A percentile compares a stretch with the other conserved stretches of the same genome.
phyloP scores from a whole-genome alignment of 2,888 invertebrate genomes.

The Marronus borbonicus region DNA sequence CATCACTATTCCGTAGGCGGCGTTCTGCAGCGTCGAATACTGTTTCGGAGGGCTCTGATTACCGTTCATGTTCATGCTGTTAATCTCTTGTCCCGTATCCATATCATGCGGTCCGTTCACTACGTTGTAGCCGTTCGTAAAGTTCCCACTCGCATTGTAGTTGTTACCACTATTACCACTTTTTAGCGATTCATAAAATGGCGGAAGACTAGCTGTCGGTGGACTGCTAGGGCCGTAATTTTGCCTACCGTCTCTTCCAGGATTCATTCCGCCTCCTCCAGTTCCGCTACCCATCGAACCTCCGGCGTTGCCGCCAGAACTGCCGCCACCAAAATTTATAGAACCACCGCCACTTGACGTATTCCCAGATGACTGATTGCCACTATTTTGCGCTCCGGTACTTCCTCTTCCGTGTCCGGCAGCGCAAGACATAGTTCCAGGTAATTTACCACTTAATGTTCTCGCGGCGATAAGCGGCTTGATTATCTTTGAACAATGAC shows the following conservation, averaged over 20 bases:
- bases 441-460: conserved; percentile 73
- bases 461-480: conserved; percentile 76
- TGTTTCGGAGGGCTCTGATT: conserved; percentile 75
- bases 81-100: conserved; percentile 80
- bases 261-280: conserved; percentile 81
- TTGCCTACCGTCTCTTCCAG: conserved; percentile 85
- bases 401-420: conserved; percentile 86
- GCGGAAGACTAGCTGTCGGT: conserved; percentile 89
- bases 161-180: conserved; percentile 81
- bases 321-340: conserved; percentile 68
- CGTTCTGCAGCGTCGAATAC: conserved; percentile 85
- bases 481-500: conserved; percentile 79
- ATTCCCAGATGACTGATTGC: conserved; percentile 63
- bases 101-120: conserved; percentile 81
- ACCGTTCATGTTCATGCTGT: conserved; percentile 71
- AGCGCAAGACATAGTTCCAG: conserved; percentile 81
- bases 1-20: conserved; percentile 84
- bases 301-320: conserved; percentile 73
- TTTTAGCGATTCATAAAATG: conserved; percentile 90
- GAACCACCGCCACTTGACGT: conserved; percentile 66
- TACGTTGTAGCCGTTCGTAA: conserved; percentile 79
- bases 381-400: conserved; percentile 71
- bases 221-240: conserved; percentile 92
- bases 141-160: conserved; percentile 79
- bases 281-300: conserved; percentile 75